A percentile compares a stretch with the other conserved stretches of the same genome.
Conservation (phyloP, 2,888 invertebrate species). For the Dynastes maya region DNA sequence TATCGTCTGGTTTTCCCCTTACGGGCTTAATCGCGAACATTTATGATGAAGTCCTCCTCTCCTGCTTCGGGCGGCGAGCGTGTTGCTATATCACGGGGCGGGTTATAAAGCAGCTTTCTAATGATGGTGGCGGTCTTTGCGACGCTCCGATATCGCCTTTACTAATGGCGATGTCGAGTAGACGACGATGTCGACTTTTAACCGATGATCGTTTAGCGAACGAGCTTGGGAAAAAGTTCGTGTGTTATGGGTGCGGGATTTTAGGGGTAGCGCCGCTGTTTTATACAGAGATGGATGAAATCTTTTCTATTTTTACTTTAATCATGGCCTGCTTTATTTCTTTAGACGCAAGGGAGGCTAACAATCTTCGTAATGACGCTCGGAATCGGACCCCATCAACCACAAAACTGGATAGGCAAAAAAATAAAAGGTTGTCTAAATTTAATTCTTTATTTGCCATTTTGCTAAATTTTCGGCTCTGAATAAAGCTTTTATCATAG, state of each 20-base stretch:
- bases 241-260: neutral
- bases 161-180: slow-evolving; percentile 31
- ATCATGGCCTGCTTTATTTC: too few relatives aligned
- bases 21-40: slow-evolving; percentile 62
- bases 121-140: neutral
- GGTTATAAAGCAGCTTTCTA: too few relatives aligned
- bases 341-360: too few relatives aligned
- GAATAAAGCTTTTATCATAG: too few relatives aligned
- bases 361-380: too few relatives aligned
- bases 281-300: too few relatives aligned
- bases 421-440: too few relatives aligned
- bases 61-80: neutral
- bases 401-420: too few relatives aligned
- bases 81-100: neutral
- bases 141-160: slow-evolving; percentile 19
- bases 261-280: neutral
- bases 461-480: too few relatives aligned
- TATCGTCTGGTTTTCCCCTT: slow-evolving; percentile 61
- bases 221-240: neutral
- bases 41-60: slow-evolving; percentile 63
- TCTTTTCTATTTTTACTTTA: too few relatives aligned
- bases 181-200: slow-evolving; percentile 11
- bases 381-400: too few relatives aligned
- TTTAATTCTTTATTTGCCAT: too few relatives aligned
- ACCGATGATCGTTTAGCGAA: slow-evolving; percentile 5